Evolutionary conservation across 2,888 invertebrate species (phyloP).

Genomic region (Phasia obesa): DNA sequence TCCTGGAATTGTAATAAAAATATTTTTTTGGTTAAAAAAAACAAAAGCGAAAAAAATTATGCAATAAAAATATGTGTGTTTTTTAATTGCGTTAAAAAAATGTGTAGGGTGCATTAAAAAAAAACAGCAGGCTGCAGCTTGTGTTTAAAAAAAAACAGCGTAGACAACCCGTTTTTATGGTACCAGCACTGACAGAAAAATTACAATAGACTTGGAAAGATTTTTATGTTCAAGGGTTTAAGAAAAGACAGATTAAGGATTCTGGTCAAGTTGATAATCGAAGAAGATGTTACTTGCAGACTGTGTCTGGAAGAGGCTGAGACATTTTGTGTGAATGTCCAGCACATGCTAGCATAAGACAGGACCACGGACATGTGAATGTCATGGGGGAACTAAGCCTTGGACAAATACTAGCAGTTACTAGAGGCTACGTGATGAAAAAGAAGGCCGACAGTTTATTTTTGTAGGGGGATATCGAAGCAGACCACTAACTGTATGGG

Average conservation of each 20-base stretch:
- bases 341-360: too few relatives aligned
- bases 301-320: too few relatives aligned
- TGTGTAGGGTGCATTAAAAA: not conserved
- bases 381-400: too few relatives aligned
- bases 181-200: slow-evolving; percentile 18
- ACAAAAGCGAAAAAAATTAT: slow-evolving; percentile 31
- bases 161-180: slow-evolving; percentile 40
- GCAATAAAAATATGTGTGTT: slow-evolving; percentile 43
- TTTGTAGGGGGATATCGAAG: too few relatives aligned
- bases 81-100: slow-evolving; percentile 41
- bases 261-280: too few relatives aligned
- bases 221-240: not conserved
- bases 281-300: too few relatives aligned
- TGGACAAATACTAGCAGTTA: too few relatives aligned
- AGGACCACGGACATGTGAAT: too few relatives aligned
- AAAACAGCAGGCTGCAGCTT: slow-evolving; percentile 8
- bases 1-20: slow-evolving; percentile 4
- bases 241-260: not conserved
- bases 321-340: too few relatives aligned
- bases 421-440: too few relatives aligned
- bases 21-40: slow-evolving; percentile 2
- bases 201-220: not conserved
- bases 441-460: too few relatives aligned
- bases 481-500: too few relatives aligned
- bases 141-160: not conserved